Evolutionary conservation across 2,888 invertebrate genomes (phyloP).

Genomic region (Drosophila formosana): DNA sequence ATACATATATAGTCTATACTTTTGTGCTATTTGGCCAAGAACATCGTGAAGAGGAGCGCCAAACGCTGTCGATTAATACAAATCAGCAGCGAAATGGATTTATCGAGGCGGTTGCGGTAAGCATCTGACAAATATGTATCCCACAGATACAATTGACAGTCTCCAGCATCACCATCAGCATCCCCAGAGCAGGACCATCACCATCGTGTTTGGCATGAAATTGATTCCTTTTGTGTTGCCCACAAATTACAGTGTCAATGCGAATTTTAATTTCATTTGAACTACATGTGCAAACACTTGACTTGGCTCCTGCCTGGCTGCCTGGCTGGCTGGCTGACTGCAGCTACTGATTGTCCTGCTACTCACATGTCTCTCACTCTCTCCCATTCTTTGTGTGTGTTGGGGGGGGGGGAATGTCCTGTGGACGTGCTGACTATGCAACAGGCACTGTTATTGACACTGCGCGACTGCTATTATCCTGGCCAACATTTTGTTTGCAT

Average conservation of each 20-base stretch:
- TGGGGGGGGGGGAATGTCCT: constrained; percentile 33
- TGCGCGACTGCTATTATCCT: constrained; percentile 69
- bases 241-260: constrained; percentile 80
- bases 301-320: constrained; percentile 46
- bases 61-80: constrained; percentile 63
- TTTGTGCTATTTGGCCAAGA: constrained; percentile 39
- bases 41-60: constrained; percentile 37
- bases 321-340: constrained; percentile 20
- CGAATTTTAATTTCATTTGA: constrained; percentile 81
- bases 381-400: constrained; percentile 9
- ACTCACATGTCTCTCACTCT: constrained; percentile 27
- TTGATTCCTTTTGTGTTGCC: constrained; percentile 78
- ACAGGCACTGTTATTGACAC: constrained; percentile 70
- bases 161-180: constrained; percentile 22
- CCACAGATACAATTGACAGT: constrained; percentile 51
- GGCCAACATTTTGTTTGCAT: constrained; percentile 75
- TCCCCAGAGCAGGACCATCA: constrained; percentile 12
- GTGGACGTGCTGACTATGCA: constrained; percentile 59
- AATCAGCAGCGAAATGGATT: constrained; percentile 82
- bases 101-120: constrained; percentile 85
- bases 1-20: constrained; percentile 7
- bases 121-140: constrained; percentile 76
- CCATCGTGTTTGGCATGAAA: constrained; percentile 62
- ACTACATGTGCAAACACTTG: constrained; percentile 81
- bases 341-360: constrained; percentile 51